Evolutionary conservation across 1,140 invertebrate genomes (phyloP).

Genomic region (Drosophila melanica): DNA sequence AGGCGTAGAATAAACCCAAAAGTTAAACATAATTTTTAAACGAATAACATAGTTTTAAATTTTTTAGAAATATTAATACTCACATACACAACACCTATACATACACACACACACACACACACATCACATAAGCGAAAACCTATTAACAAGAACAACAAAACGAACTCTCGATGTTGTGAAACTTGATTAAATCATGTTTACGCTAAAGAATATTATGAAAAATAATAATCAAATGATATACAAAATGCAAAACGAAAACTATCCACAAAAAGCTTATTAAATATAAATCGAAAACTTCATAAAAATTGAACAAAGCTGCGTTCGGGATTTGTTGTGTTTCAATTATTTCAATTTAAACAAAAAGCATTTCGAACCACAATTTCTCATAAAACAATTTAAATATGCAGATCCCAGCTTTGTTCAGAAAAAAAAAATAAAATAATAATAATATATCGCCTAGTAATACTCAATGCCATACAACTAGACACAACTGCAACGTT

Average conservation of each 20-base stretch:
- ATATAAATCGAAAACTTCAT: conserved; percentile 19
- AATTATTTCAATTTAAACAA: neutral
- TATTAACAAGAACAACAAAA: conserved; percentile 72
- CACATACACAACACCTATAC: conserved; percentile 28
- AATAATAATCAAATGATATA: conserved; percentile 55
- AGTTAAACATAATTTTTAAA: conserved; percentile 83
- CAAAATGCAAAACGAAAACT: conserved; percentile 50
- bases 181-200: conserved; percentile 84
- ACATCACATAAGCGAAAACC: conserved; percentile 64
- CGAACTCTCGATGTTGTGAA: conserved; percentile 84
- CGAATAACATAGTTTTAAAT: conserved; percentile 70
- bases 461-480: conserved; percentile 69
- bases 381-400: conserved; percentile 3
- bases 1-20: conserved; percentile 71
- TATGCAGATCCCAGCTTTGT: conserved; percentile 53
- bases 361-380: neutral
- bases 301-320: conserved; percentile 20
- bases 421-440: conserved; percentile 44
- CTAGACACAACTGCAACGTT: conserved; percentile 62
- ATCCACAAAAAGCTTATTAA: conserved; percentile 45
- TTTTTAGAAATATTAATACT: conserved; percentile 60
- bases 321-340: conserved; percentile 10
- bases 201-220: conserved; percentile 66
- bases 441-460: conserved; percentile 65
- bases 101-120: conserved; percentile 25